Evolutionary conservation across 1,140 invertebrate species (phyloP), one percentile per base, ranked within the genome.

Genomic region (Temnothorax curvispinosus): DNA sequence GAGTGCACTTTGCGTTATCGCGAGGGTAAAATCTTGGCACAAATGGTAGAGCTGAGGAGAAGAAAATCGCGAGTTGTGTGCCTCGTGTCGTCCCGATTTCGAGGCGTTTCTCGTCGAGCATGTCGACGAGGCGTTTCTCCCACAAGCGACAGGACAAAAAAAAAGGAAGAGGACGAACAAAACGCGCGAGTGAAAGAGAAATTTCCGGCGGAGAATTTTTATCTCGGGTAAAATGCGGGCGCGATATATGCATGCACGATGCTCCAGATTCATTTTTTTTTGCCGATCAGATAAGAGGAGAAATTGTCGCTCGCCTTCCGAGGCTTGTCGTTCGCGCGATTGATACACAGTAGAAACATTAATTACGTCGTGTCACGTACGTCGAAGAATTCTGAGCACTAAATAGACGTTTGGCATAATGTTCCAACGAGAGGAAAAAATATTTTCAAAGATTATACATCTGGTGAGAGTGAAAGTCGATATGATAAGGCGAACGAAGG

Each of bases 241-340:
- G 80, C 69, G 80, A 47, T 77, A 35, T 69, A 27, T 27, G 41
- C 69, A 50, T 38, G 71, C 41, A 41, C 32, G 77, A 81, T 81
- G 80, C 69, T 84, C 80, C 69, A 84, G 80, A 62, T 84, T 84
- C 54, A 60, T 84, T 84, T 75, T 27, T 27, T 27, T 72, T 75
- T 47, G 21, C n/a, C 52, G 80, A 84, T 84, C 80, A 84, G 80
- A 84, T 75, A 84, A 75, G 80, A 74, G 41, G 80, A 84, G 80
- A 84, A 84, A 84, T 75, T 74, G 80, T 84, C 69, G 80, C 69
- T 84, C 38, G 41, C 18, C 72, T 60, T 18, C 52, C 41, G 21
- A n/a, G 38, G 15, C 21, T 54, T 9, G 50, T 41, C 65, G 52
- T 32, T 56, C 21, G 50, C 35, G 35, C 47, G 18, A 75, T 62